A percentile compares a stretch with the other conserved stretches of the same genome.
Evolutionary conservation across 2,113 vertebrate genomes (phyloP).

Genomic region (Numida meleagris): DNA sequence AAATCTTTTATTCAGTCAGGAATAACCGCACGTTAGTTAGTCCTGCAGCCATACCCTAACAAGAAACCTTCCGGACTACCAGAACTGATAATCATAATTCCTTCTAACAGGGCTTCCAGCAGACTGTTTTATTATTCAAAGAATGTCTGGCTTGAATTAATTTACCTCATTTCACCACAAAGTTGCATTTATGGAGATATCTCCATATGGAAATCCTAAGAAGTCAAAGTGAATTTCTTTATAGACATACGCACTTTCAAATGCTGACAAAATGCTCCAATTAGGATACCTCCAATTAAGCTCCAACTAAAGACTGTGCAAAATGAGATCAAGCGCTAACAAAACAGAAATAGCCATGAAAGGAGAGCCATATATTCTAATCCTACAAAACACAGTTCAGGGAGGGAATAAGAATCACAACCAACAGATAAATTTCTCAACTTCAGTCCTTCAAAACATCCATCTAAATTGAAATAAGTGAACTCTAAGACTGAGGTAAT

Average conservation of each 20-base stretch:
- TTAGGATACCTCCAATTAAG: neutral
- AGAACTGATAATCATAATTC: slow-evolving; percentile 11
- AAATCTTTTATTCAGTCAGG: slow-evolving; percentile 23
- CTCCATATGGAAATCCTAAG: neutral
- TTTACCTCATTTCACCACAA: neutral
- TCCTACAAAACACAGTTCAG: neutral
- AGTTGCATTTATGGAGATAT: neutral
- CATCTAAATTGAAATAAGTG: neutral
- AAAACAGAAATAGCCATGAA: neutral
- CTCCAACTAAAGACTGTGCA: neutral
- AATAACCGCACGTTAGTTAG: slow-evolving; percentile 14
- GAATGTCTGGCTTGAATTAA: neutral
- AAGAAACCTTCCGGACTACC: neutral
- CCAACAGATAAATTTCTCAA: neutral
- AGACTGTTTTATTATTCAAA: neutral
- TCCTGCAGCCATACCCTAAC: neutral
- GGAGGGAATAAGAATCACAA: neutral
- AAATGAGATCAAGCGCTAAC: neutral
- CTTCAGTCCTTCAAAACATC: neutral
- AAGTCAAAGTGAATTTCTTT: neutral
- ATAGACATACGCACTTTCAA: neutral
- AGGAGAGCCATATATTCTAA: neutral
- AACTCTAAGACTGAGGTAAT: neutral
- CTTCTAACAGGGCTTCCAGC: slow-evolving; percentile 13
- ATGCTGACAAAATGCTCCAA: neutral